Percentiles rank a stretch among this genome's conserved stretches.
These are phyloP conservation scores for Paratilapia polleni DNA, from an alignment of 2,113 vertebrate species.

Conservation along the genomic window DNA sequence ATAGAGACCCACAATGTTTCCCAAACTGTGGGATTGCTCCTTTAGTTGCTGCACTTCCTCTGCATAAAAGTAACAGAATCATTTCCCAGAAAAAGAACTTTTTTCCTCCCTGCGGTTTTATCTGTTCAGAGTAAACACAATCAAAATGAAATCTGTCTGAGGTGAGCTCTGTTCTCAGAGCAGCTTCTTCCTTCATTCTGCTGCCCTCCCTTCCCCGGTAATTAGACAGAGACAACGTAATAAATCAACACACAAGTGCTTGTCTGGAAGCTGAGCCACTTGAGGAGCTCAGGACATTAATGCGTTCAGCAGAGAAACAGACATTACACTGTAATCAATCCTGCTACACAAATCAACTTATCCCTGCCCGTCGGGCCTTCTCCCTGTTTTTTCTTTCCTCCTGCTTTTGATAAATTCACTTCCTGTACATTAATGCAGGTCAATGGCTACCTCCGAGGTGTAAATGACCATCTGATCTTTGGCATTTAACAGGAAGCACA, in stretches of 20 bases:
- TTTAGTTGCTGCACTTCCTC: background rate
- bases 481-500: constrained; percentile 47
- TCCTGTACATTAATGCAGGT: constrained; percentile 72
- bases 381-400: background rate
- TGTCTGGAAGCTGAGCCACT: constrained; percentile 69
- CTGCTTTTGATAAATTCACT: constrained; percentile 64
- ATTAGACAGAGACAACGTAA: constrained; percentile 72
- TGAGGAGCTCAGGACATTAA: constrained; percentile 71
- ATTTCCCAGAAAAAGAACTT: background rate
- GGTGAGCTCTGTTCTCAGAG: constrained; percentile 14
- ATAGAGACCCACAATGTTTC: background rate
- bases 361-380: constrained; percentile 12
- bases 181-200: constrained; percentile 24
- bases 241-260: constrained; percentile 79
- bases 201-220: constrained; percentile 50
- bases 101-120: constrained; percentile 4
- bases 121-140: constrained; percentile 17
- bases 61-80: background rate
- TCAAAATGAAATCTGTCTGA: constrained; percentile 1
- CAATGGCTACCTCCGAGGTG: constrained; percentile 57
- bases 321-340: constrained; percentile 82
- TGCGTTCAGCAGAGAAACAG: constrained; percentile 69
- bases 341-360: constrained; percentile 76
- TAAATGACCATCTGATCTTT: constrained; percentile 48
- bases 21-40: background rate